Conservation (phyloP, 1,140 invertebrate species). For the Prorops nasuta region DNA sequence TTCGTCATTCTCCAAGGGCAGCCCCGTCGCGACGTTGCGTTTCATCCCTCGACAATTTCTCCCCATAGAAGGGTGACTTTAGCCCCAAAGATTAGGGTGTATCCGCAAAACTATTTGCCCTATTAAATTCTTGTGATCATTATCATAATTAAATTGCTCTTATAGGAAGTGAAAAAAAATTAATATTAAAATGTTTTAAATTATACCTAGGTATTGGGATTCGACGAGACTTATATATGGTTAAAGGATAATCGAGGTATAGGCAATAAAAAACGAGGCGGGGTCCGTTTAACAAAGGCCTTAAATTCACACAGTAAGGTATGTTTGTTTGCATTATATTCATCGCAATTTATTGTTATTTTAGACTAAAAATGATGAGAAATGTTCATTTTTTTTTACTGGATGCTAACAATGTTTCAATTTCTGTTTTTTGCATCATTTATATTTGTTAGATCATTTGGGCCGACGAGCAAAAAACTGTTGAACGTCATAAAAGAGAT, state of each 20-base stretch:
- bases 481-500: conserved; percentile 65
- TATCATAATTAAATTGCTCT: too few species aligned
- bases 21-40: conserved; percentile 22
- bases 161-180: too few species aligned
- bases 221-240: conserved; percentile 61
- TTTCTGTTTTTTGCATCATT: neutral
- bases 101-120: too few species aligned
- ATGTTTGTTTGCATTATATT: conserved; percentile 18
- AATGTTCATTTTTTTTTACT: neutral
- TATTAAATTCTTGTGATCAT: too few species aligned
- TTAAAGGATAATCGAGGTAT: conserved; percentile 46
- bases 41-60: conserved; percentile 12
- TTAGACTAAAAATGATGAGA: neutral
- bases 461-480: conserved; percentile 68
- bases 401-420: neutral
- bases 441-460: conserved; percentile 64
- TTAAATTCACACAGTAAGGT: conserved; percentile 50
- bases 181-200: too few species aligned
- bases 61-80: too few species aligned
- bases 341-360: neutral
- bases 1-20: conserved; percentile 17
- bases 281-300: conserved; percentile 26
- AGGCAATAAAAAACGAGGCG: conserved; percentile 45
- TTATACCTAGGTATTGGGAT: conserved; percentile 60
- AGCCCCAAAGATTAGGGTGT: too few species aligned